A percentile compares a stretch with the other conserved stretches of the same genome.
Evolutionary conservation across 2,113 vertebrate genomes (phyloP).

Genomic region (Suricata suricatta): DNA sequence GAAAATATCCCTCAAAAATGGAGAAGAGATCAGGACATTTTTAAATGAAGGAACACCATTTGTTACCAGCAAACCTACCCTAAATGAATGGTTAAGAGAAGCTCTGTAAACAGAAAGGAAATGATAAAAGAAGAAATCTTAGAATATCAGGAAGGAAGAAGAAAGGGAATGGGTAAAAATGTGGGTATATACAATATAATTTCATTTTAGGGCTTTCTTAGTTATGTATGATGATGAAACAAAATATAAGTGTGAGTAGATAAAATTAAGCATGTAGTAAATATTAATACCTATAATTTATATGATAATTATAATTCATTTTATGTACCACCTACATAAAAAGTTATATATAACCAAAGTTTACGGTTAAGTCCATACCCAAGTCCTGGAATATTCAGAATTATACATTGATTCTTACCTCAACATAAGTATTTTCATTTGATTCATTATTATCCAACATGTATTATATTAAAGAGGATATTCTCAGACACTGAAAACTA

Average conservation of each 20-base stretch:
- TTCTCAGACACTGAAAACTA: neutral
- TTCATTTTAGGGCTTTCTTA: neutral
- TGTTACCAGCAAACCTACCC: neutral
- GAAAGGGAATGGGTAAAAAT: neutral
- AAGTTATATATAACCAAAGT: neutral
- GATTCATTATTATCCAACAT: neutral
- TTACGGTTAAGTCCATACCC: neutral
- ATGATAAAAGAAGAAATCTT: neutral
- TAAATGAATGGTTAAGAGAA: neutral
- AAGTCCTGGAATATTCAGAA: neutral
- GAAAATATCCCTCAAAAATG: neutral
- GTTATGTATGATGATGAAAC: neutral
- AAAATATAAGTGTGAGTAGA: neutral
- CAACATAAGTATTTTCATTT: neutral
- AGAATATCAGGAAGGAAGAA: neutral
- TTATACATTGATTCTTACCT: neutral
- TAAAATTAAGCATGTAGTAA: neutral
- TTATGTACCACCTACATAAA: neutral
- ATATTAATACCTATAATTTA: neutral
- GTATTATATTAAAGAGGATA: neutral
- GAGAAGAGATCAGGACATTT: neutral
- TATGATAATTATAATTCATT: neutral
- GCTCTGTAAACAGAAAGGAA: neutral
- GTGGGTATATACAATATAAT: neutral
- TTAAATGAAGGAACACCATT: neutral